Base-by-base conservation (phyloP, 2,888 invertebrate genomes). In the Drosophila paramelanica region DNA sequence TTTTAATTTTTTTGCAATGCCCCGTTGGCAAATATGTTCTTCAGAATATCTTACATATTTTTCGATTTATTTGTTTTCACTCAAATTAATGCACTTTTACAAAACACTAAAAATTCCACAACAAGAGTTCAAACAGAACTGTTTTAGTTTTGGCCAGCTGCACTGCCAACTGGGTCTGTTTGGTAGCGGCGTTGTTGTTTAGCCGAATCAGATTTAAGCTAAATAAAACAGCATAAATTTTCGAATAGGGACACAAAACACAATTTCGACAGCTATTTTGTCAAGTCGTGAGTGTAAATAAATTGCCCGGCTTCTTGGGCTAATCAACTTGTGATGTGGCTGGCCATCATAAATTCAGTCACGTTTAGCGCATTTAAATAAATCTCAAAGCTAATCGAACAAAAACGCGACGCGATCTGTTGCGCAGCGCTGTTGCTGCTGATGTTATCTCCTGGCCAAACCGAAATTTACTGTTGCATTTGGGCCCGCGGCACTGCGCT, bases 371-470 rank as follows among this genome's bases (percentile, higher is more conserved):
- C 81, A 89, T 91, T 90, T 89, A 79, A 77, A 79, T 76, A 70
- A 85, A 83, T 81, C 81, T 67, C 60, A 47, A 33, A 43, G 17
- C 58, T 52, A 69, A 69, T 64, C 65, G 47, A 47, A 50, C 39
- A 59, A 51, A 17, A 27, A 23, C 36, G 33, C 41, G 49, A 33
- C 43, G 47, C 77, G 53, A 36, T 33, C 47, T 62, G 69, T 42
- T 43, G 43, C 49, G 70, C 23, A n/a, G 43, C 45, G 68, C 17
- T 23, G 17, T 3, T 23, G 23, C 4, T 49, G 39, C 52, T 47
- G 80, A 73, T 91, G 89, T 84, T 90, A 86, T 85, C 91, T 82
- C 78, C 78, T 85, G 83, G 91, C 89, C 88, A 84, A 87, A 81
- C 89, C 68, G 65, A 83, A 84, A 89, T 89, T 85, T 76, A 91